Evolutionary conservation across 2,113 vertebrate genomes (phyloP), one percentile per base, ranked within the genome.

Genomic region (Suricata suricatta): DNA sequence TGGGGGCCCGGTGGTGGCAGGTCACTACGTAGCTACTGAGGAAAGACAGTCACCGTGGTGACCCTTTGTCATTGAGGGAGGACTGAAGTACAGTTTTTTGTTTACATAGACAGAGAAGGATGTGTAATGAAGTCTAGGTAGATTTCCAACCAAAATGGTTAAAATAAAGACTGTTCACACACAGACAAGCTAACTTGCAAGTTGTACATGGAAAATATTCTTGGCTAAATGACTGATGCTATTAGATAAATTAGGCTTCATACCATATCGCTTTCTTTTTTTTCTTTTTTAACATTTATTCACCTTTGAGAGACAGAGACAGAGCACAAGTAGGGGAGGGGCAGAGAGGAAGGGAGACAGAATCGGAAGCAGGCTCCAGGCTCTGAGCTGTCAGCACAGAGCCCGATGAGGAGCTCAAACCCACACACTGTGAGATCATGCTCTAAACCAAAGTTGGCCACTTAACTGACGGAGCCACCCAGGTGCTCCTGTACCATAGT

Each of bases 101-200:
- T 41, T 95, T 93, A 33, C 72, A 85, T 68, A 77, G n/a, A 54
- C 52, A 95, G 38, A 41, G 21, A 57, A 71, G 31, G 47, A 17
- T 35, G 23, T 15, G 2, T 7, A 57, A 69, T 57, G 15, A 31
- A 88, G 54, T 97, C 41, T 69, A 97, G 87, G 64, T 44, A 41
- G 74, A 69, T 88, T 92, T 85, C 86, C 13, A 54, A 68, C 33
- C 29, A 71, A 88, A 96, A 50, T 57, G 47, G 21, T 77, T 89
- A 90, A 91, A 83, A 92, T 71, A 31, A 41, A 82, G 77, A 77
- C 91, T 84, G 14, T 57, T 90, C n/a, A 60, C n/a, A 52, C 16
- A 85, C n/a, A 74, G 64, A 38, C 13, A 83, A 92, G 50, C 74
- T 89, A 54, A 83, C 60, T 7, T 77, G 23, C 29, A 82, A 82